A percentile compares a stretch with the other conserved stretches of the same genome.
Evolutionary conservation across 2,797 vertebrate species (phyloP).

Genomic region (Mormyrops attenuatus): DNA sequence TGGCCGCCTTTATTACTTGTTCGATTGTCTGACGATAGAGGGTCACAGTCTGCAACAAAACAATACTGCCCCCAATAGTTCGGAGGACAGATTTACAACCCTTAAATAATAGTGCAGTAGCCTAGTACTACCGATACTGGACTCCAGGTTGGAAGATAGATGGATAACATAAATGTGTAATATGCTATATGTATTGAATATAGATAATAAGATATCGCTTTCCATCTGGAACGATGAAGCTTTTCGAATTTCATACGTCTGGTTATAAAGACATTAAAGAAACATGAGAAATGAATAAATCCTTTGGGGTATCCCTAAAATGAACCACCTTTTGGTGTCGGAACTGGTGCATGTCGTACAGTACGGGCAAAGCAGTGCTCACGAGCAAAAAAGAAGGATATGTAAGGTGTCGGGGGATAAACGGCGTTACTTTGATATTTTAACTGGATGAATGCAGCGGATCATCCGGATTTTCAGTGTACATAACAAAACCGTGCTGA

Average conservation of each 20-base stretch:
- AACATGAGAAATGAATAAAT: neutral
- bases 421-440: neutral
- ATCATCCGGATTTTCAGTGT: neutral
- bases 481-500: neutral
- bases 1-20: neutral
- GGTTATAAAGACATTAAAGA: neutral
- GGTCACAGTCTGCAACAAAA: neutral
- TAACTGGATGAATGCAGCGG: neutral
- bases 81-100: neutral
- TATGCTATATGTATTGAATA: neutral
- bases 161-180: neutral
- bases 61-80: neutral
- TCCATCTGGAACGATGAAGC: neutral
- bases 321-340: neutral
- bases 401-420: neutral
- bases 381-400: neutral
- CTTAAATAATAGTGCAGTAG: neutral
- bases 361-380: neutral
- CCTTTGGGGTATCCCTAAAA: neutral
- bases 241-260: neutral
- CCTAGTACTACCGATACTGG: neutral
- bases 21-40: neutral
- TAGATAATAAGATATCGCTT: neutral
- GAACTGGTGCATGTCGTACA: neutral
- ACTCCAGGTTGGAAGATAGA: neutral